Percentiles rank a stretch among this genome's conserved stretches.
These are phyloP conservation scores for Cistogaster globosa DNA, from an alignment of 2,888 invertebrate genomes.

Conservation along the genomic window DNA sequence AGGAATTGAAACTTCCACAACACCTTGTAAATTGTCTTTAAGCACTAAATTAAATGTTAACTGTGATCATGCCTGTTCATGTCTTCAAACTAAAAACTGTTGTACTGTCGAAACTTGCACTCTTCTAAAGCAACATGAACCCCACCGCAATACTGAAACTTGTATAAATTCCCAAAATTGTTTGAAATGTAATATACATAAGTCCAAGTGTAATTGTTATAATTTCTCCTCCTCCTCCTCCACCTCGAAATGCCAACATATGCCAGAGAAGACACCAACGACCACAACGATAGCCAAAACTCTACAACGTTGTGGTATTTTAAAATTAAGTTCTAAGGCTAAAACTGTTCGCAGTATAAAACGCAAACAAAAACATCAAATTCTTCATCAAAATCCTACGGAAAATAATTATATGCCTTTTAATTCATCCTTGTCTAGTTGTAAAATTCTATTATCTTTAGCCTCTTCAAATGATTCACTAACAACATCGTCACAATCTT, in stretches of 20 bases:
- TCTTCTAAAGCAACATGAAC: conserved; percentile 16
- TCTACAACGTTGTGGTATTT: conserved; percentile 74
- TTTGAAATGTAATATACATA: conserved; percentile 39
- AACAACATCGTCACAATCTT: conserved; percentile 50
- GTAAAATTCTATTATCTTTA: conserved; percentile 76
- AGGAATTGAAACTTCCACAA: conserved; percentile 53
- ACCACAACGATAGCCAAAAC: conserved; percentile 28
- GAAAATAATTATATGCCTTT: conserved; percentile 49
- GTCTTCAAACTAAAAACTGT: conserved; percentile 72
- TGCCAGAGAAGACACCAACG: neutral
- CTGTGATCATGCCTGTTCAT: conserved; percentile 78
- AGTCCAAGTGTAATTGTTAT: conserved; percentile 43
- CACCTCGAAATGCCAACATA: conserved; percentile 20
- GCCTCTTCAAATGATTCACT: conserved; percentile 71
- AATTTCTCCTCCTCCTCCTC: conserved; percentile 9
- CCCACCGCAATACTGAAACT: conserved; percentile 1
- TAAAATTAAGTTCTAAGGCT: conserved; percentile 69
- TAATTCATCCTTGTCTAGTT: conserved; percentile 49
- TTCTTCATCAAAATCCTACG: conserved; percentile 17
- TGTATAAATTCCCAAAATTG: conserved; percentile 49
- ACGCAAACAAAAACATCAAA: conserved; percentile 74
- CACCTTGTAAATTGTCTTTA: conserved; percentile 69
- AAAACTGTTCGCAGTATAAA: conserved; percentile 77
- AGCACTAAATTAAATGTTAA: conserved; percentile 73
- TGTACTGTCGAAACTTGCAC: conserved; percentile 46